phyloP scores from a whole-genome alignment of 2,888 invertebrate genomes.

The Leistus spinibarbis region DNA sequence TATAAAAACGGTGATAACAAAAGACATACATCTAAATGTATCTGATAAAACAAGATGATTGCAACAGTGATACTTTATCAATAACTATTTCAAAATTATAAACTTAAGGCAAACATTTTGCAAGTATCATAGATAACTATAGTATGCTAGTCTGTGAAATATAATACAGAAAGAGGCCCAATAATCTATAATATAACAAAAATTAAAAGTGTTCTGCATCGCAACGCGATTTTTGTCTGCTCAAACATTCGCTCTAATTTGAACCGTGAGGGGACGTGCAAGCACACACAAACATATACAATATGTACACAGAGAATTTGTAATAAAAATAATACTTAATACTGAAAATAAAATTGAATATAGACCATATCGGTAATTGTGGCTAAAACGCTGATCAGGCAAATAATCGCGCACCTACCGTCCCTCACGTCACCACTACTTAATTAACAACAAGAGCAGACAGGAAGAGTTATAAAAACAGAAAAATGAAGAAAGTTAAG shows the following conservation, averaged over 20 bases:
- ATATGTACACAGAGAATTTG: neutral
- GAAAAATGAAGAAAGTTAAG: slow-evolving; percentile 34
- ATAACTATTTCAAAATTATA: too few species aligned
- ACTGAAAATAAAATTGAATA: neutral
- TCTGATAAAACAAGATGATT: neutral
- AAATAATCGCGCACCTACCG: slow-evolving; percentile 30
- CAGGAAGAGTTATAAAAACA: slow-evolving; percentile 19
- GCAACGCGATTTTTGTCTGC: slow-evolving; percentile 30
- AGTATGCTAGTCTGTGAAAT: too few species aligned
- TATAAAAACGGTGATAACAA: too few species aligned
- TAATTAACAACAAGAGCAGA: slow-evolving; percentile 31
- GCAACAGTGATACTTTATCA: too few species aligned
- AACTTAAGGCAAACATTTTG: neutral
- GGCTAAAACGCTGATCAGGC: neutral
- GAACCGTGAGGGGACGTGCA: slow-evolving; percentile 26
- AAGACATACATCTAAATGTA: too few species aligned
- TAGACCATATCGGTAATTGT: neutral
- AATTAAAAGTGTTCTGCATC: slow-evolving; percentile 4
- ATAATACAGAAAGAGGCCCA: neutral
- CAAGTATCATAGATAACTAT: neutral
- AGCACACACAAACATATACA: slow-evolving; percentile 20
- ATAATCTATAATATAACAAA: neutral
- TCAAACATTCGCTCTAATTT: slow-evolving; percentile 26
- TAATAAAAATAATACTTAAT: neutral
- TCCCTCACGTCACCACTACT: slow-evolving; percentile 22